Base-by-base conservation (phyloP, 2,113 vertebrate species). In the Zosterops lateralis region DNA sequence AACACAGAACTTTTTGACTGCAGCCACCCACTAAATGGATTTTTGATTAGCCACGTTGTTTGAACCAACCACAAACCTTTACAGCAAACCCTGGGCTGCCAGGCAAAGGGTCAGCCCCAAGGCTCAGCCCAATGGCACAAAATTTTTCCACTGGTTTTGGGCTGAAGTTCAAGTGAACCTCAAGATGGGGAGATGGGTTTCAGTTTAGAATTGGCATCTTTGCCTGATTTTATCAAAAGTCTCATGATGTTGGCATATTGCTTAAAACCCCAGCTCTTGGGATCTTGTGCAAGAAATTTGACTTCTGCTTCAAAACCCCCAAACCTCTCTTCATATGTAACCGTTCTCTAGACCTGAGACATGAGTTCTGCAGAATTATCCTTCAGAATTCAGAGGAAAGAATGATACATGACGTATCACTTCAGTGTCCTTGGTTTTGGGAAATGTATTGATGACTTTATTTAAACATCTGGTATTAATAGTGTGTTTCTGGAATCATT, bases 161-260 rank as follows among this genome's bases (percentile, higher is more conserved):
- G 91, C 91, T 95, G 85, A 53, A 77, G 79, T 95, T 90, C 93
- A 95, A 95, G 56, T 32, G 60, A 94, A 65, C 29, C 85, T 93
- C 85, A 83, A 74, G 36, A 81, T 88, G 87, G 26, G 84, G 79
- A 94, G 96, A 84, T 90, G 87, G 82, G 89, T 89, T 96, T 85
- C 79, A 72, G 82, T 53, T 95, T 28, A 73, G 84, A 91, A 56
- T 38, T 96, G 90, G 78, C 91, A 97, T 28, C 44, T 11, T 36
- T 84, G 44, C 7, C 51, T 44, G 67, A 53, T 87, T 95, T 88
- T 77, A 90, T 80, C 91, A 57, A 32, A 50, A 48, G 51, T 54
- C 82, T 88, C 85, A 67, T 74, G 79, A 88, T 64, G 57, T 10
- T 70, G 72, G 67, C 54, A 50, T 51, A 26, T 32, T 57, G 40